Base-by-base conservation (phyloP, 2,888 invertebrate genomes). In the Escarpia spicata region DNA sequence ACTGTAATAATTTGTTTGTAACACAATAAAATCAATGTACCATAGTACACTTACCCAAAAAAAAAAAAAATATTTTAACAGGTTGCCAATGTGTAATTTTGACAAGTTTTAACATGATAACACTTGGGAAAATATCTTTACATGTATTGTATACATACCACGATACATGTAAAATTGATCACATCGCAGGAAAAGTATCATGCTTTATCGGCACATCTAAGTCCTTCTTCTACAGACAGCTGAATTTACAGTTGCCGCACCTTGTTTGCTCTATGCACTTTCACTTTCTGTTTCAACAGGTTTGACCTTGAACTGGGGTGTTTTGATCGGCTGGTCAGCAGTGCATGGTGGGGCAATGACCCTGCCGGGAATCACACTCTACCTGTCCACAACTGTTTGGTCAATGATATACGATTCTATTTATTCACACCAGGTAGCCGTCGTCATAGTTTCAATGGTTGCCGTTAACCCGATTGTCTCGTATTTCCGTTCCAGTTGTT, bases 381-480 rank as follows among this genome's bases (percentile, higher is more conserved):
- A 99, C 96, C 94, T 97, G 0, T 98, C 98, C 0, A 98, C 99
- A 90, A 97, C 99, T 92, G 98, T 98, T 93, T 99, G 99, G 99
- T 99, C 99, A 0, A 97, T 99, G 92, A 97, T 99, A 0, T 99
- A 99, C 96, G 99, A 99, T 95, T 99, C 99, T 0, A 99, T 99
- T 94, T 99, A 99, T 96, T 99, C 99, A 0, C 99, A 99, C 97
- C 99, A 99, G 97, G 98, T 98, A 94, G 43, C 90, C 37, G 3
- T 75, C 75, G 75, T 75, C 75, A 75, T 75, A 26, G 75, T 75
- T 75, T 19, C 75, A 75, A 75, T 75, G 75, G 75, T 75, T 75
- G 75, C 26, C n/a, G 75, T 75, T 75, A 26, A 75, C 26, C 19
- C 75, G n/a, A 75, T 75, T 75, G 75, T 75, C 26, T 75, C 75